Evolutionary conservation across 2,888 invertebrate species (phyloP), one percentile per base, ranked within the genome.

Genomic region (Lamellibrachia satsuma): DNA sequence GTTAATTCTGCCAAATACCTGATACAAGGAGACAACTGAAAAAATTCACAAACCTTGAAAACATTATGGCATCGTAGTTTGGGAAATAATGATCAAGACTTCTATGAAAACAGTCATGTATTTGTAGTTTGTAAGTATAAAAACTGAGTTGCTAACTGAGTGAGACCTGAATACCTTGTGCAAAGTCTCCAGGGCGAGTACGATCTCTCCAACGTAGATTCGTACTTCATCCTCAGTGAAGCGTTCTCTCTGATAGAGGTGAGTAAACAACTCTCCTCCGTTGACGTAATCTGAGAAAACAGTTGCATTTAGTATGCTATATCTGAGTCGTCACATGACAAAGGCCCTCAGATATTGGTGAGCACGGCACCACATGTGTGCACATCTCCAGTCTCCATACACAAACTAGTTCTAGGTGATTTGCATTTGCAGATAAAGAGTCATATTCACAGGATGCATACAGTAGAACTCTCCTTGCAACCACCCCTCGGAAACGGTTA

Each of bases 201-300:
- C 98, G 95, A 99, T 98, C 97, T 99, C 99, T 93, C 98, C 99
- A 94, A 99, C 98, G 97, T 99, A 99, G 96, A 99, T 98, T 95
- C 98, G 97, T 91, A 99, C 99, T 97, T 99, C 98, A 93, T 97
- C 97, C 97, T 99, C 98, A 92, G 98, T 98, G 97, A 99, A 99
- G 96, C 98, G 98, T 96, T 99, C 99, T 95, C 98, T 97, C 97
- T 98, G 98, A 97, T 98, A 99, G 93, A 99, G 97, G 97, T 99
- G 99, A 3, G 99, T 99, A 97, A 99, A 99, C 94, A 99, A 97
- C 97, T 99, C 99, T 0, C 99, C 99, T 92, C 99, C 99, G 95
- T 98, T 98, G 93, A 99, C 99, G 97, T 99, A 99, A 97, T 99
- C 99, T 99, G 75, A 75, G 75, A 75, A 75, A 75, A 75, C 75